Evolutionary conservation across 2,888 invertebrate species (phyloP), one percentile per base, ranked within the genome.

Genomic region (Uloborus plumipes): DNA sequence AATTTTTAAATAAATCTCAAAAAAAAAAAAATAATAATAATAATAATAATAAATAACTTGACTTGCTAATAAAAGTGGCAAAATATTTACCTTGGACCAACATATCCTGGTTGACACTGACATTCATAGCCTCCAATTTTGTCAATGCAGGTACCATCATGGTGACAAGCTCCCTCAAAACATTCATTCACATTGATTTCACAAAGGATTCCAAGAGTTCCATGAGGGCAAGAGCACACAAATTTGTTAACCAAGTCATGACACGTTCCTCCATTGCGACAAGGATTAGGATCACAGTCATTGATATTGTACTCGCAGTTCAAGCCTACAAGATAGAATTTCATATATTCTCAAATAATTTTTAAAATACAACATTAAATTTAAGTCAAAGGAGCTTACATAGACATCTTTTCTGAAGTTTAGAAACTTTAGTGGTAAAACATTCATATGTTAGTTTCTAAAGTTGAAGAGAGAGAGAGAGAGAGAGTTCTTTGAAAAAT

Each of bases 281-380:
- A 98, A 0, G 98, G 98, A 89, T 95, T 95, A 15, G 96, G 95
- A 89, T 95, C 96, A 90, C 95, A 98, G 89, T 98, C 98, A 90
- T 98, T 97, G 87, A 98, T 95, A 90, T 98, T 97, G 86, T 95
- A 94, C 90, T 99, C 98, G 90, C 99, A 99, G 58, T 97, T 92
- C 0, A 95, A 95, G 0, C 98, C 91, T 2, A 87, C 87, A 91
- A 96, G 98, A n/a, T 18, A 70, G 64, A 50, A 47, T 2, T 16
- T 13, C 49, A 47, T n/a, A 69, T 18, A 26, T 55, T 13, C n/a
- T 26, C 31, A 26, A 6, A 6, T 39, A 6, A 6, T 7, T 39
- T 26, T 11, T 13, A 7, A 20, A 20, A 6, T 13, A 18, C 18
- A 22, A 13, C n/a, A 16, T 59, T 59, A 59, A n/a, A 22, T n/a